A percentile compares a stretch with the other conserved stretches of the same genome.
phyloP scores from a whole-genome alignment of 1,140 invertebrate species.

The Agrilus planipennis region DNA sequence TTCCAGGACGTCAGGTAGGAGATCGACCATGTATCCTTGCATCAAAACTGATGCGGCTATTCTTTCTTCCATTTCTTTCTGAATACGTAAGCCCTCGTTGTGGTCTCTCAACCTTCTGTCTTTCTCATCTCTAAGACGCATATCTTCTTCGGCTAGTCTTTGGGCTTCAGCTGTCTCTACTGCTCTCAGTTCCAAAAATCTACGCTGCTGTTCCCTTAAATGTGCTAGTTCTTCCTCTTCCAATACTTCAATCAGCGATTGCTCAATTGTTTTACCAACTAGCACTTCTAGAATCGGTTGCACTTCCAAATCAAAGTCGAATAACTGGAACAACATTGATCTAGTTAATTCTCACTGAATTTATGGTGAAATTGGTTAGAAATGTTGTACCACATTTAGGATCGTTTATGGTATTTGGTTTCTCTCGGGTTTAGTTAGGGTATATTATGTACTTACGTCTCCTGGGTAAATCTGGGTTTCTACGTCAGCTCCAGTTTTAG shows the following conservation, averaged over 20 bases:
- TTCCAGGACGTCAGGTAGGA: slow-evolving; percentile 72
- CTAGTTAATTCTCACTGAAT: no score
- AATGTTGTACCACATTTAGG: no score
- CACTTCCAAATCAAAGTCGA: slow-evolving; percentile 82
- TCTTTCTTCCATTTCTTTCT: slow-evolving; percentile 62
- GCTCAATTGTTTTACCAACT: slow-evolving; percentile 77
- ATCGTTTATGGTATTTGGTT: no score
- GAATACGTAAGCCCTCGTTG: slow-evolving; percentile 34
- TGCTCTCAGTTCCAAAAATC: slow-evolving; percentile 62
- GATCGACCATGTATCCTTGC: slow-evolving; percentile 68
- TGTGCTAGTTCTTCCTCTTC: slow-evolving; percentile 66
- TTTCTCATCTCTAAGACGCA: slow-evolving; percentile 41
- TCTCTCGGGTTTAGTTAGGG: no score
- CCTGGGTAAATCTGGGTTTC: slow-evolving; percentile 77
- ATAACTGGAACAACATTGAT: slow-evolving; percentile 44
- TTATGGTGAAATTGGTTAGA: no score
- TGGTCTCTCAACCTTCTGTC: slow-evolving; percentile 44
- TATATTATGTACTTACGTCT: slow-evolving; percentile 72
- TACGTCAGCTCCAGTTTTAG: slow-evolving; percentile 65
- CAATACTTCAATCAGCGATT: slow-evolving; percentile 70
- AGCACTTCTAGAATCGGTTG: slow-evolving; percentile 76
- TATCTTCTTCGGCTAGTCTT: slow-evolving; percentile 59
- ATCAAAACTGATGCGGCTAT: slow-evolving; percentile 70
- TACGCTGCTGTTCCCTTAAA: slow-evolving; percentile 62
- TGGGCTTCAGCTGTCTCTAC: slow-evolving; percentile 67